Base-by-base conservation (phyloP, 2,797 vertebrate species). In the Tenualosa thibaudeaui region DNA sequence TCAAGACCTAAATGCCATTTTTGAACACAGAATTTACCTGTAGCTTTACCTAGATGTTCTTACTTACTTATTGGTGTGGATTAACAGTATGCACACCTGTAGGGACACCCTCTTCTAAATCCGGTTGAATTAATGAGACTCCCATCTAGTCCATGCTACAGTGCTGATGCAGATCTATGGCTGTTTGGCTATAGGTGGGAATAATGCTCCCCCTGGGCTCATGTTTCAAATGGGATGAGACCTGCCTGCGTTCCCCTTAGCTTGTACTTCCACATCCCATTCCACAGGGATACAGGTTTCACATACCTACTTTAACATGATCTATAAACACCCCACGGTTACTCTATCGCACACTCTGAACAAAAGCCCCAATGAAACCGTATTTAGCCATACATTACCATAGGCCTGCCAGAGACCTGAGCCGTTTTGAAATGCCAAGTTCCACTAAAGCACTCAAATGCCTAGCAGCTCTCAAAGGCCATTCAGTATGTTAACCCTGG, bases 101-200 rank as follows among this genome's bases (percentile, higher is more conserved):
- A 22, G 71, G 19, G 71, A 78, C 37, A 13, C 37, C 17, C 71
- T 9, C 15, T 43, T 43, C 71, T 78, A 78, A 78, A 78, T 78
- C 46, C 7, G 40, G 71, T 17, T 19, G 40, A 46, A 40, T 37
- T 78, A 78, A 78, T 78, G 17, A 78, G 40, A 3, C 37, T 8
- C 37, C 17, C 71, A 19, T 19, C 22, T 17, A 22, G 40, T 8
- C 37, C 19, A 17, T 37, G 65, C 26, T 6, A 31, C 26, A 37
- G 10, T 68, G 65, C 65, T 37, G 65, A 65, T 37, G 62, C 62
- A 62, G 58, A 71, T 71, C 10, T 78, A 78, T 78, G 37, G 40
- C 15, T 78, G 40, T 37, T 7, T 78, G 17, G 17, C 7, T 78
- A 6, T 46, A 78, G 71, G 37, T 3, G 17, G 7, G 40, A 78